phyloP scores from a whole-genome alignment of 2,113 vertebrate genomes.

The Phalacrocorax carbo region DNA sequence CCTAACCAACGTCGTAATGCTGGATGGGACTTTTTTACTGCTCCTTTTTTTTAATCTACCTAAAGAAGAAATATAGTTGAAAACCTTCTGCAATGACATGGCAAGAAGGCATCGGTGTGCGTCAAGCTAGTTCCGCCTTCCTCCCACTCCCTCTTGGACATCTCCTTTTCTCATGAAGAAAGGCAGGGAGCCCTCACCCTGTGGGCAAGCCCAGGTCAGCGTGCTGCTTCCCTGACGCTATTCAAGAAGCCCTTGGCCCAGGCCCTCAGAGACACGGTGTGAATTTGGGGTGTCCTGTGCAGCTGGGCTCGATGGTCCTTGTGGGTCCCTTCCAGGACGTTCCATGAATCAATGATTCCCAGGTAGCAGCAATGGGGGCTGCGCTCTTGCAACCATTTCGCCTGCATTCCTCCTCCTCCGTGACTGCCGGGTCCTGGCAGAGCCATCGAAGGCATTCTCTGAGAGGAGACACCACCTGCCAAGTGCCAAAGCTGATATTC shows the following conservation, averaged over 20 bases:
- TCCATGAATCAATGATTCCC: not conserved
- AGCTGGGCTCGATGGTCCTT: no score
- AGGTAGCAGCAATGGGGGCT: accelerated
- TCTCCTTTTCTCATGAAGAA: not conserved
- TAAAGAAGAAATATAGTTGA: not conserved
- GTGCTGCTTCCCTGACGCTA: not conserved
- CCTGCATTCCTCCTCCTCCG: not conserved
- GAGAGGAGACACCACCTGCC: not conserved
- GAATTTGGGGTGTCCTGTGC: no score
- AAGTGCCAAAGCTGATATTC: not conserved
- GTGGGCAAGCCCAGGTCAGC: not conserved
- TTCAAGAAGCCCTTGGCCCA: no score
- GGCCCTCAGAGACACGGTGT: no score
- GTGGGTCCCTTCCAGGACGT: no score
- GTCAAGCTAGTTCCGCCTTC: not conserved
- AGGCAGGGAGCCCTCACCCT: not conserved
- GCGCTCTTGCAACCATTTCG: not conserved
- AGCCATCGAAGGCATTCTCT: not conserved
- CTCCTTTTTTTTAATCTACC: not conserved
- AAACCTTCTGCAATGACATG: not conserved
- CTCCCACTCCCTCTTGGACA: not conserved
- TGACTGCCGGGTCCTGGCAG: not conserved
- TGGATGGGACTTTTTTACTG: not conserved
- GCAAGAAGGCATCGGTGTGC: not conserved
- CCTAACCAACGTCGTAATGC: accelerated